These are phyloP conservation scores for Fundulus diaphanus DNA, from an alignment of 2,797 vertebrate species.

Conservation along the genomic window DNA sequence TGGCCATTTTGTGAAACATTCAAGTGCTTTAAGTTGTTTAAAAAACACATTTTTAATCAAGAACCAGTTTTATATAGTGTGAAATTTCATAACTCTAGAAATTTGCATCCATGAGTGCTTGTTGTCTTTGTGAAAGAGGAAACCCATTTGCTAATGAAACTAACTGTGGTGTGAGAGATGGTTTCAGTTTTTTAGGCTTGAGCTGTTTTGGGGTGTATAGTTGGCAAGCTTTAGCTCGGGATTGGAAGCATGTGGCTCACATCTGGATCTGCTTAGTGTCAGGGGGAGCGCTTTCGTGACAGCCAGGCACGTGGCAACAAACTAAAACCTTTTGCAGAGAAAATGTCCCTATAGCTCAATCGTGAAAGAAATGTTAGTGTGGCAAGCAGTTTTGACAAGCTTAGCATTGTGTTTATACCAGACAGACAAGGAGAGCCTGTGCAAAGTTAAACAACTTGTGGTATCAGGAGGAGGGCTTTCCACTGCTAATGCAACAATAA, in stretches of 20 bases:
- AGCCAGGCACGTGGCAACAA: slow-evolving; percentile 78
- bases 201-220: slow-evolving; percentile 61
- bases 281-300: slow-evolving; percentile 69
- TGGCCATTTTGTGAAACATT: slow-evolving; percentile 2
- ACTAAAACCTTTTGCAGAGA: slow-evolving; percentile 58
- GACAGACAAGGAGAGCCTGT: slow-evolving; percentile 46
- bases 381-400: slow-evolving; percentile 59
- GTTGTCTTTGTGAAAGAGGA: slow-evolving; percentile 79
- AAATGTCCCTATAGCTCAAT: slow-evolving; percentile 67
- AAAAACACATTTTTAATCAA: background rate
- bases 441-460: slow-evolving; percentile 57
- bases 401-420: slow-evolving; percentile 48
- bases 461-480: slow-evolving; percentile 22
- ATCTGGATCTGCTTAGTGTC: slow-evolving; percentile 77
- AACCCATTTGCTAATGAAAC: slow-evolving; percentile 79
- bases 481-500: slow-evolving; percentile 31
- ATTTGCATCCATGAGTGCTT: slow-evolving; percentile 35
- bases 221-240: slow-evolving; percentile 54
- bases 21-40: slow-evolving; percentile 2
- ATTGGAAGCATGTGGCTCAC: slow-evolving; percentile 77
- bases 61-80: background rate
- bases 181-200: slow-evolving; percentile 58
- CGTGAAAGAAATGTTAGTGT: slow-evolving; percentile 57
- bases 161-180: slow-evolving; percentile 82
- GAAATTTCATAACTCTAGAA: slow-evolving; percentile 8